Evolutionary conservation across 2,797 vertebrate species (phyloP).

Genomic region (Melanotaenia maccullochi): DNA sequence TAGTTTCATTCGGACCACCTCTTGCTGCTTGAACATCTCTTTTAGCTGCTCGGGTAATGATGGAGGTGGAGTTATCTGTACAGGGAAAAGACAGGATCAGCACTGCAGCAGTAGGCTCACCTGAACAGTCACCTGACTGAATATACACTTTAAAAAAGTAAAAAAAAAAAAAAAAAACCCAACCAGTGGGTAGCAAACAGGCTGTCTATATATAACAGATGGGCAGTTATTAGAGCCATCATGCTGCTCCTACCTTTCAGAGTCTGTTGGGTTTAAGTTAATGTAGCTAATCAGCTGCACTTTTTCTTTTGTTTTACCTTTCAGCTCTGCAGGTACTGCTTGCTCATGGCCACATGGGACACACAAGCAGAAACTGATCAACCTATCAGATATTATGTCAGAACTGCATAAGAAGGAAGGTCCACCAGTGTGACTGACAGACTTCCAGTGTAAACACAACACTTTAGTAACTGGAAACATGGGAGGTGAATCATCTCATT

Average conservation of each 20-base stretch:
- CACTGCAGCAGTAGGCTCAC: background rate
- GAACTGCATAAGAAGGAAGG: background rate
- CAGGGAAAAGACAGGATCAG: background rate
- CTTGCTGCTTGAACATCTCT: constrained; percentile 98
- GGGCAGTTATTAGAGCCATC: background rate
- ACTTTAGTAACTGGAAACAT: background rate
- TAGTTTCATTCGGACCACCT: constrained; percentile 96
- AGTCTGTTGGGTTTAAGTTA: background rate
- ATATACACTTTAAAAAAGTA: too few species aligned
- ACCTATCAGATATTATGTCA: background rate
- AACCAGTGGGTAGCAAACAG: too few species aligned
- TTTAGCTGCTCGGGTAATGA: constrained; percentile 96
- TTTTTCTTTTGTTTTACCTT: background rate
- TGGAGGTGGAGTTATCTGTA: constrained; percentile 96
- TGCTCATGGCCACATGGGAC: background rate
- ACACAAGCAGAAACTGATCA: background rate
- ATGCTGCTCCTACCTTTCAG: background rate
- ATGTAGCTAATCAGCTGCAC: background rate
- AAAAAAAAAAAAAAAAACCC: too few species aligned
- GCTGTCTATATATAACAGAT: too few species aligned
- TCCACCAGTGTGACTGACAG: background rate
- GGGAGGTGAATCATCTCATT: background rate
- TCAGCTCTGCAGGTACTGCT: background rate
- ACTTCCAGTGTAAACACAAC: too few species aligned
- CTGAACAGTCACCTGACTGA: background rate